A percentile compares a stretch with the other conserved stretches of the same genome.
Evolutionary conservation across 1,140 invertebrate species (phyloP).

Genomic region (Ceratosolen solmsi): DNA sequence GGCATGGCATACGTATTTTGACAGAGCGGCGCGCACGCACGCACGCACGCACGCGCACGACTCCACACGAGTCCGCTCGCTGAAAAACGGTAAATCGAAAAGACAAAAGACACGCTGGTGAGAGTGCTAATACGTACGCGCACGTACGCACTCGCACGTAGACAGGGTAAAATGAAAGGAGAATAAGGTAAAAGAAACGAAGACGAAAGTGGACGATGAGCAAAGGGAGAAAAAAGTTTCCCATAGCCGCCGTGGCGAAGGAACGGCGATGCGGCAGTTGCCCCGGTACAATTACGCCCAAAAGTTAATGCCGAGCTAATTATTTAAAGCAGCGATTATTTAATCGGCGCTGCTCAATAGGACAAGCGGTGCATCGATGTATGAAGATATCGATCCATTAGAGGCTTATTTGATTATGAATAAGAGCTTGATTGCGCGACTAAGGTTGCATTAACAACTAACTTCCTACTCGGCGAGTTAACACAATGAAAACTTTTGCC

Average conservation of each 20-base stretch:
- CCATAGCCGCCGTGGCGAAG: neutral
- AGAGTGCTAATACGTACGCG: neutral
- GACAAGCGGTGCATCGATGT: neutral
- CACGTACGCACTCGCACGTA: neutral
- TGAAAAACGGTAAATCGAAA: neutral
- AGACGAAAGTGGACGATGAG: constrained; percentile 26
- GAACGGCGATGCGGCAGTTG: neutral
- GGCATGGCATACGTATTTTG: neutral
- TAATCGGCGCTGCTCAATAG: no score
- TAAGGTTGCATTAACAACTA: neutral
- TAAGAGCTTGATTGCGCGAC: neutral
- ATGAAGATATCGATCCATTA: neutral
- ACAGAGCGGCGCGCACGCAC: neutral
- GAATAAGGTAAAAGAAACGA: neutral
- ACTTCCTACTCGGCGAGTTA: no score
- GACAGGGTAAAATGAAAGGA: neutral
- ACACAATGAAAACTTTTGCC: no score
- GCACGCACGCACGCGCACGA: neutral
- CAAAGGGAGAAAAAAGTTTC: constrained; percentile 25
- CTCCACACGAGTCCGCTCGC: no score
- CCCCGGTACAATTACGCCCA: neutral
- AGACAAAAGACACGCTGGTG: neutral
- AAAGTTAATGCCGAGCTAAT: constrained; percentile 1
- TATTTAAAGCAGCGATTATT: neutral
- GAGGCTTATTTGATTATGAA: neutral